A percentile compares a stretch with the other conserved stretches of the same genome.
Evolutionary conservation across 2,797 vertebrate genomes (phyloP).

Genomic region (Bovichtus variegatus): DNA sequence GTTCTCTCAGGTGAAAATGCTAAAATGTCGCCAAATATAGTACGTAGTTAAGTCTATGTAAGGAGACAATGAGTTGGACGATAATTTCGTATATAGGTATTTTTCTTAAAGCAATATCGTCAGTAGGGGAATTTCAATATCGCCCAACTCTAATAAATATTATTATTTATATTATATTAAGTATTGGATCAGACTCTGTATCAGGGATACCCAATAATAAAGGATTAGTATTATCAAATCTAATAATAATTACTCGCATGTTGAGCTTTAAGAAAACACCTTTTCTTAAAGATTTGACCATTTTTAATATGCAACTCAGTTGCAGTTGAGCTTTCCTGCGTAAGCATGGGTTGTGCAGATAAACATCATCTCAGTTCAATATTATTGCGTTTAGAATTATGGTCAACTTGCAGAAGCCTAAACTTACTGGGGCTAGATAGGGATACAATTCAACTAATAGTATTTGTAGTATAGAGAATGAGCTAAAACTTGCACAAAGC

Average conservation of each 20-base stretch:
- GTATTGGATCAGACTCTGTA: not conserved
- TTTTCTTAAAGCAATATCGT: no score
- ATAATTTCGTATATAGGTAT: no score
- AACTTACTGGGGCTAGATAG: not conserved
- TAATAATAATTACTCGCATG: not conserved
- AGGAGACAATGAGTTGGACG: no score
- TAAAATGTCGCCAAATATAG: no score
- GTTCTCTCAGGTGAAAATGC: no score
- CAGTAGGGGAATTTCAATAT: no score
- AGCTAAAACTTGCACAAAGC: constrained; percentile 54
- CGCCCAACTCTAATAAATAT: no score
- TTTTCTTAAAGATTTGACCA: not conserved
- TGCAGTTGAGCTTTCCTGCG: not conserved
- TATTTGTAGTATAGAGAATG: constrained; percentile 33
- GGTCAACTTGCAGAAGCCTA: not conserved
- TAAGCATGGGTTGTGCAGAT: not conserved
- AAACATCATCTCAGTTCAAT: not conserved
- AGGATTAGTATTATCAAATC: not conserved
- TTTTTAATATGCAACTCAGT: not conserved
- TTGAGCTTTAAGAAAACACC: not conserved
- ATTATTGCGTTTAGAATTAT: not conserved
- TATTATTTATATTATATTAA: no score
- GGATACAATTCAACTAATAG: no score
- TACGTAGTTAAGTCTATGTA: no score
- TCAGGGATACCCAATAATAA: not conserved